Conservation (phyloP, 2,888 invertebrate species). For the Melitaea athalia region DNA sequence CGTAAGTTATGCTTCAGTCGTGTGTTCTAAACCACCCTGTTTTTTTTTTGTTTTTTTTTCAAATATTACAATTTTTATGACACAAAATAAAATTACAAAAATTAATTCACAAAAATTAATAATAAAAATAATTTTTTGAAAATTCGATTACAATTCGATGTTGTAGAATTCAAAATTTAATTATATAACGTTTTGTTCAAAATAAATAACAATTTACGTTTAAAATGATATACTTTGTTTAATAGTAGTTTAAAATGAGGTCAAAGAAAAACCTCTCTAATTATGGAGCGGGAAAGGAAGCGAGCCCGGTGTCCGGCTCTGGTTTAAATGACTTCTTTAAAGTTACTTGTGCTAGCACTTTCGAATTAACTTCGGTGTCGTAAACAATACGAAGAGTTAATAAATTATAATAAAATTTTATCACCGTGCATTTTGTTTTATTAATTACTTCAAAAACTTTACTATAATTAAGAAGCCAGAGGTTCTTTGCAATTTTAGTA, state of each 20-base stretch:
- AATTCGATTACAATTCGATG: background rate
- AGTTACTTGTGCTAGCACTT: slow-evolving; percentile 18
- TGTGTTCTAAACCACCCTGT: no score
- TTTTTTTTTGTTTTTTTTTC: no score
- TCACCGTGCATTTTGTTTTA: background rate
- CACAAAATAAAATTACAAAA: no score
- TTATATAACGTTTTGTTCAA: background rate
- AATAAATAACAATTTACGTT: background rate
- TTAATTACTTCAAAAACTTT: background rate
- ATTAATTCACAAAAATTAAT: no score
- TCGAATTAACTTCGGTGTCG: slow-evolving; percentile 14
- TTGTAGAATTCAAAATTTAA: background rate
- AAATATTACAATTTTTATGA: no score
- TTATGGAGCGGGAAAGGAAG: slow-evolving; percentile 16
- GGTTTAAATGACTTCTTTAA: slow-evolving; percentile 25
- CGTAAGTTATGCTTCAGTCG: no score
- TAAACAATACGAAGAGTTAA: slow-evolving; percentile 17
- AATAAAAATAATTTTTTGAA: background rate
- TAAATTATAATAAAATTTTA: slow-evolving; percentile 9
- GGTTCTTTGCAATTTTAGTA: no score
- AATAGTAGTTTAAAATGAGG: background rate
- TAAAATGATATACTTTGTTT: background rate
- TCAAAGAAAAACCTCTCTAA: slow-evolving; percentile 10
- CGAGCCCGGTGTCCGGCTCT: slow-evolving; percentile 11
- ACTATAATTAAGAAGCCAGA: background rate